Evolutionary conservation across 2,113 vertebrate species (phyloP).

Genomic region (Neodontobutis hainanensis): DNA sequence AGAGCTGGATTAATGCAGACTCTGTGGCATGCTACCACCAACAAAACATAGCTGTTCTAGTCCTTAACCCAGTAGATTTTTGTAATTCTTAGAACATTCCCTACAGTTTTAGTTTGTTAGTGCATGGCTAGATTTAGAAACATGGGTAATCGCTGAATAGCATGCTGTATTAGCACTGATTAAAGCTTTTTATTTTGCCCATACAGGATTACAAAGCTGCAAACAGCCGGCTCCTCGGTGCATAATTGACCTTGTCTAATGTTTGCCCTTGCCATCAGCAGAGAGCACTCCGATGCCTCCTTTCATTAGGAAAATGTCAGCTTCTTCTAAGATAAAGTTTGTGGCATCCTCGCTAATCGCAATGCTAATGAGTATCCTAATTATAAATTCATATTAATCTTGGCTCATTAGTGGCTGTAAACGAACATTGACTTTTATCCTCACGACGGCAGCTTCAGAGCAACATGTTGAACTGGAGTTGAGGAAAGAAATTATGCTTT

Average conservation of each 20-base stretch:
- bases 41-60: background rate
- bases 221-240: conserved; percentile 39
- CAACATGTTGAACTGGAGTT: conserved; percentile 38
- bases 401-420: conserved; percentile 66
- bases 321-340: conserved; percentile 59
- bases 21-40: conserved; percentile 23
- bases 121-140: conserved; percentile 50
- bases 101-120: background rate
- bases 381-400: conserved; percentile 69
- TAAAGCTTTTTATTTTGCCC: conserved; percentile 28
- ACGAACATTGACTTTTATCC: conserved; percentile 71
- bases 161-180: conserved; percentile 4
- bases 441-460: conserved; percentile 26
- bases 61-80: background rate
- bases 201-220: conserved; percentile 23
- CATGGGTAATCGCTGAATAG: conserved; percentile 12
- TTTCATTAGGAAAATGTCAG: conserved; percentile 68
- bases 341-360: conserved; percentile 51
- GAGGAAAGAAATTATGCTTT: conserved; percentile 50
- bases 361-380: conserved; percentile 64
- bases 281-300: conserved; percentile 60
- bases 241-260: conserved; percentile 63
- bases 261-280: conserved; percentile 66
- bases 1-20: conserved; percentile 57
- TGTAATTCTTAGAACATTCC: no score